Evolutionary conservation across 2,888 invertebrate genomes (phyloP).

Genomic region (Limnephilus rhombicus): DNA sequence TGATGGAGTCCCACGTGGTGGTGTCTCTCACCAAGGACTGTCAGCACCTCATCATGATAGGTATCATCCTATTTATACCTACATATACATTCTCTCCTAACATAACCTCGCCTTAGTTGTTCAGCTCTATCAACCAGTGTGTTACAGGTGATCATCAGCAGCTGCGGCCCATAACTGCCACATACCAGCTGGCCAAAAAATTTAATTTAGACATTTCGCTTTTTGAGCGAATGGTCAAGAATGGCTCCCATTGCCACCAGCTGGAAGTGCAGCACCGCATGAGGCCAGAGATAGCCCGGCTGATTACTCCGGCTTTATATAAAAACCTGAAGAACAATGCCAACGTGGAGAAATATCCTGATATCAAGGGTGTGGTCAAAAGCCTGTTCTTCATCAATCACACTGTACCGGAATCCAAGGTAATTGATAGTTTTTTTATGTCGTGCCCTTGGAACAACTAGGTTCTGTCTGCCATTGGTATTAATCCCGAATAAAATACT

Average conservation of each 20-base stretch:
- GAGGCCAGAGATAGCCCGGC: constrained; percentile 77
- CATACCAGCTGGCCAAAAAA: constrained; percentile 81
- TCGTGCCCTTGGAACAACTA: too few species aligned
- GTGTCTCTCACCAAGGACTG: constrained; percentile 85
- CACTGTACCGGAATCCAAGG: constrained; percentile 77
- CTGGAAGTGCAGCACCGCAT: constrained; percentile 87
- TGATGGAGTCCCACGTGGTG: constrained; percentile 89
- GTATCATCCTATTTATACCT: constrained; percentile 70
- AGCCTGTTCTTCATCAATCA: constrained; percentile 85
- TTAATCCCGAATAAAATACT: too few species aligned
- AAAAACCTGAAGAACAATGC: constrained; percentile 79
- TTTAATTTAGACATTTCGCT: constrained; percentile 87
- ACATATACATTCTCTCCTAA: background rate
- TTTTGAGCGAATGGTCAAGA: constrained; percentile 88
- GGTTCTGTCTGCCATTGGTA: too few species aligned
- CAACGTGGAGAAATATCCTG: constrained; percentile 77
- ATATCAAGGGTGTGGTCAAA: constrained; percentile 79
- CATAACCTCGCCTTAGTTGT: too few species aligned
- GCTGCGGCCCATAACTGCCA: constrained; percentile 84
- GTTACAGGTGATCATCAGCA: constrained; percentile 87
- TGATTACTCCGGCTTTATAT: constrained; percentile 85
- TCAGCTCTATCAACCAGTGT: background rate
- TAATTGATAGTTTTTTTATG: constrained; percentile 66
- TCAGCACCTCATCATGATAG: constrained; percentile 91
- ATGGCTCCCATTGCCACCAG: constrained; percentile 79